Evolutionary conservation across 1,140 invertebrate species (phyloP).

Genomic region (Microplitis mediator): DNA sequence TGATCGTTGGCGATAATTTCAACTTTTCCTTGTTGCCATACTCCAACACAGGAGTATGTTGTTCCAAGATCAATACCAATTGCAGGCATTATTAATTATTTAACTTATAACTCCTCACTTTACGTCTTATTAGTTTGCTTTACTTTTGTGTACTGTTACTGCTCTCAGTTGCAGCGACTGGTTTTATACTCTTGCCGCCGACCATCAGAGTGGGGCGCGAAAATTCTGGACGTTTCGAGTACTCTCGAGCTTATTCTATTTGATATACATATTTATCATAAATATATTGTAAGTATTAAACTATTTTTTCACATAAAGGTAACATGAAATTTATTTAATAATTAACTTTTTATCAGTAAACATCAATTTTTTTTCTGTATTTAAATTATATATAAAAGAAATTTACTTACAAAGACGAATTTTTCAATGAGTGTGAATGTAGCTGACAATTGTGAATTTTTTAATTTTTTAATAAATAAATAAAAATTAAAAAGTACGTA

Average conservation of each 20-base stretch:
- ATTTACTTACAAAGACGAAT: no score
- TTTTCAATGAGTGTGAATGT: no score
- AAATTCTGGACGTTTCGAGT: not conserved
- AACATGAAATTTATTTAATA: no score
- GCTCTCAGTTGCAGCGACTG: not conserved
- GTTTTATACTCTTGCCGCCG: not conserved
- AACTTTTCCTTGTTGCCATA: not conserved
- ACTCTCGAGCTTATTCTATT: not conserved
- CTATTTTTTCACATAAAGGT: no score
- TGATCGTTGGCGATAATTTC: not conserved
- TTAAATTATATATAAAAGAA: no score
- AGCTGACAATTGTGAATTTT: no score
- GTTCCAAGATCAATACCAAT: not conserved
- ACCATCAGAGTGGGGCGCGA: not conserved
- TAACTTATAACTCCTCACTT: not conserved
- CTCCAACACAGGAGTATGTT: not conserved
- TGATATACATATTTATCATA: no score
- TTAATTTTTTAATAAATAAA: no score
- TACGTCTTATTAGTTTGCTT: not conserved
- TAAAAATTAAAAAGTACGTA: no score
- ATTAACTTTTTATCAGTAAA: no score
- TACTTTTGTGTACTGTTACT: not conserved
- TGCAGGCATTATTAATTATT: not conserved
- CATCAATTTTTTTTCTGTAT: no score
- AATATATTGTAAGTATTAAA: no score